A percentile compares a stretch with the other conserved stretches of the same genome.
These are phyloP conservation scores for Siniperca knerii DNA, from an alignment of 2,113 vertebrate species.

Conservation along the genomic window DNA sequence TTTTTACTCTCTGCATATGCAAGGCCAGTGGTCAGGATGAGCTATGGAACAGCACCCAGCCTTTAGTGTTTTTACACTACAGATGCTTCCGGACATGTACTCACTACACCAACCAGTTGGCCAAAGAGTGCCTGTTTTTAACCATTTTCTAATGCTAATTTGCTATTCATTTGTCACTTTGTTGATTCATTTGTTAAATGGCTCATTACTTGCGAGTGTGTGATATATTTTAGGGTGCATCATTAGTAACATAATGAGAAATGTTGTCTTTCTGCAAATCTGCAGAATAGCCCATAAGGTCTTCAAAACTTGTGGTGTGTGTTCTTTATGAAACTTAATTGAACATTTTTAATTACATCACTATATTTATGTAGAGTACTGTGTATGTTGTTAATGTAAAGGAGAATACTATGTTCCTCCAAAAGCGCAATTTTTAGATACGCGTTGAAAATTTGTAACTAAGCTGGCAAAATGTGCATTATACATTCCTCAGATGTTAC, in stretches of 20 bases:
- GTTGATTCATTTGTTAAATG: constrained; percentile 14
- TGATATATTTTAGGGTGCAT: constrained; percentile 9
- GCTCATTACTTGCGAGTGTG: constrained; percentile 21
- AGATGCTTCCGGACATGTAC: background rate
- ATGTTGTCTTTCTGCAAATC: constrained; percentile 1
- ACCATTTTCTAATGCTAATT: no score
- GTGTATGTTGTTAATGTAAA: background rate
- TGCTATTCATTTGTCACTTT: constrained; percentile 14
- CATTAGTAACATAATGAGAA: constrained; percentile 3
- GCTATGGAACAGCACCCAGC: background rate
- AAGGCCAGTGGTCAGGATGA: background rate
- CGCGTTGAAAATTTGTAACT: background rate
- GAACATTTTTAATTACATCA: background rate
- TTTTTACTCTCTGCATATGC: background rate
- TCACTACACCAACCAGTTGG: background rate
- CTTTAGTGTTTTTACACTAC: background rate
- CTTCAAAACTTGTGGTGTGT: background rate
- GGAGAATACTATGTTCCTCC: background rate
- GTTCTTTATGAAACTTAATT: background rate
- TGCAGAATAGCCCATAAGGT: background rate
- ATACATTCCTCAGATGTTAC: background rate
- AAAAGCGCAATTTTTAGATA: background rate
- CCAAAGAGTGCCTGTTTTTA: background rate
- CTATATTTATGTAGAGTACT: background rate
- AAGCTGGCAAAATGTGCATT: background rate